Evolutionary conservation across 2,797 vertebrate genomes (phyloP), one percentile per base, ranked within the genome.

Genomic region (Scleropages formosus): DNA sequence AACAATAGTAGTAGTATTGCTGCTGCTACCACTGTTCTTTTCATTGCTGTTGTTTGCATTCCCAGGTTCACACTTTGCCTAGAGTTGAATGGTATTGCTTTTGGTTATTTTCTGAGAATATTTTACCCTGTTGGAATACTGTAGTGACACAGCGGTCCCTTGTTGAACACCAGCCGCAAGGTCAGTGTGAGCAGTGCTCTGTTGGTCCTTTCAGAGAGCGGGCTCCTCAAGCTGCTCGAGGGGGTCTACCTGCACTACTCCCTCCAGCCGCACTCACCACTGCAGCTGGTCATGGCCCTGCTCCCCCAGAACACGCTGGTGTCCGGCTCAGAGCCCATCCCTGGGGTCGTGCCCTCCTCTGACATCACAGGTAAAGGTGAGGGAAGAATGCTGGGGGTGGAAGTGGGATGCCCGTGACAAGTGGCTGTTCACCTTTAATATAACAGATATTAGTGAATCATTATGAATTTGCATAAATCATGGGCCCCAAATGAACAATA

Each of bases 291-390:
- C 73, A 88, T 88, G 82, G 94, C 95, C 78, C 92, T 99, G 0
- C 84, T 99, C 26, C 96, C 96, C 0, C 94, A 95, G 85, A 96
- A 99, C 80, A 81, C 91, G 16, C 89, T 96, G 13, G 66, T 95
- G 2, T 96, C 95, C 0, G 91, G 94, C 26, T 80, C 89, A 60
- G 93, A 95, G 78, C 87, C 71, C 7, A 68, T 98, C 72, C 95
- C 96, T 0, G 96, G 96, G 0, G 82, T 97, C 26, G 78, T 90
- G 22, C 81, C 85, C 0, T 87, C 87, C 0, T 86, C 63, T 0
- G 84, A 89, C 65, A 81, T 83, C 0, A 53, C 80, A 47, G 86
- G 94, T 96, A 82, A 88, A 85, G 11, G 3, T 11, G 47, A 6
- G 47, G 8, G 3, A 18, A 61, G 59, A 8, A 15, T 61, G n/a